A percentile compares a stretch with the other conserved stretches of the same genome.
phyloP scores from a whole-genome alignment of 2,113 vertebrate species.

The Ophiodon elongatus region DNA sequence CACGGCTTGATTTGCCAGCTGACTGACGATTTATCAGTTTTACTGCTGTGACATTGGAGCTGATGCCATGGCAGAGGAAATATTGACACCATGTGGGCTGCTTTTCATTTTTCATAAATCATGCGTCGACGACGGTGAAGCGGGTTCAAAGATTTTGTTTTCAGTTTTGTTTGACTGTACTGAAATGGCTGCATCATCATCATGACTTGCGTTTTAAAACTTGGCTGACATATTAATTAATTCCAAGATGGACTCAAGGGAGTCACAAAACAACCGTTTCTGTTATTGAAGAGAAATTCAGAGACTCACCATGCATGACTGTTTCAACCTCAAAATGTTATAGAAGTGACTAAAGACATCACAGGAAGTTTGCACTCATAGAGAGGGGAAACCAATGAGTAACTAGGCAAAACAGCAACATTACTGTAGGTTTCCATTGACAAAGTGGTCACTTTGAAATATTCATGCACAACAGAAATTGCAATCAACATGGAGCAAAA shows the following conservation, averaged over 20 bases:
- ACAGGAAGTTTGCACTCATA: constrained; percentile 11
- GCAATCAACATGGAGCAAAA: background rate
- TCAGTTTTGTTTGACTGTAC: background rate
- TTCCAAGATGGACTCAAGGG: background rate
- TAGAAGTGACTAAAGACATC: background rate
- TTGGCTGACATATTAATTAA: background rate
- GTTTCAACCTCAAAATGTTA: constrained; percentile 11
- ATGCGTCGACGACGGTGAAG: background rate
- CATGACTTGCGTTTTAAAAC: background rate
- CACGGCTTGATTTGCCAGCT: constrained; percentile 22
- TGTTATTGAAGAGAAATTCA: background rate
- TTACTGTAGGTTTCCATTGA: background rate
- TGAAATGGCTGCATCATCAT: background rate
- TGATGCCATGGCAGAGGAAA: constrained; percentile 38
- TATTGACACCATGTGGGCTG: constrained; percentile 21
- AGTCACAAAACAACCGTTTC: background rate
- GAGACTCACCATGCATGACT: constrained; percentile 7
- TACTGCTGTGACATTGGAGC: constrained; percentile 30
- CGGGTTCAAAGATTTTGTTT: background rate
- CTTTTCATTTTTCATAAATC: constrained; percentile 34
- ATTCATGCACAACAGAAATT: background rate
- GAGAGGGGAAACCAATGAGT: background rate
- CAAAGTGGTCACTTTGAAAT: background rate
- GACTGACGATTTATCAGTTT: constrained; percentile 46
- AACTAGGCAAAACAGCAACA: background rate